Evolutionary conservation across 2,888 invertebrate species (phyloP), one percentile per base, ranked within the genome.

Genomic region (Allophyes oxyacanthae): DNA sequence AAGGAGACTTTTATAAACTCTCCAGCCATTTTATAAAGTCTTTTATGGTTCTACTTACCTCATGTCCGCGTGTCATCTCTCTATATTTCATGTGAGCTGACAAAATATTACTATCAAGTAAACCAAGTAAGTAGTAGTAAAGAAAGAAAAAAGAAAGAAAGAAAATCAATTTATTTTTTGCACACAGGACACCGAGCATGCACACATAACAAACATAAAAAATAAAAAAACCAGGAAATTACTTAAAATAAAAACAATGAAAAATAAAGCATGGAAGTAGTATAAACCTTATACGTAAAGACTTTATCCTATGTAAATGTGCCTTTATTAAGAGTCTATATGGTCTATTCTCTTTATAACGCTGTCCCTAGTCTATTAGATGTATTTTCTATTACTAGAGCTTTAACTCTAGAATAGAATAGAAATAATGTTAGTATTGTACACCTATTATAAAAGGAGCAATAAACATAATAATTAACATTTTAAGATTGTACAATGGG

Each of bases 361-460:
- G 28, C 36, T 26, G 15, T 9, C n/a, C n/a, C n/a, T n/a, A 13
- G 26, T 49, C 53, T 66, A 60, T 65, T 58, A 61, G 45, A 54
- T 52, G 33, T 62, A 45, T 71, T 61, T 36, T 44, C 34, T 54
- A 71, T 72, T 62, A 72, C 44, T n/a, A n/a, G n/a, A n/a, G n/a
- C n/a, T n/a, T n/a, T n/a, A n/a, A n/a, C n/a, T n/a, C n/a, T n/a
- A n/a, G n/a, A n/a, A n/a, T n/a, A n/a, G n/a, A n/a, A n/a, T n/a
- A n/a, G n/a, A n/a, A n/a, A n/a, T n/a, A n/a, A n/a, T n/a, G n/a
- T n/a, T n/a, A n/a, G n/a, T n/a, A n/a, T n/a, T n/a, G n/a, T n/a
- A n/a, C n/a, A n/a, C n/a, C n/a, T n/a, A n/a, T n/a, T n/a, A n/a
- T n/a, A n/a, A n/a, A n/a, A n/a, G n/a, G n/a, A n/a, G n/a, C n/a